phyloP scores from a whole-genome alignment of 2,888 invertebrate species.

The Tetramorium bicarinatum region DNA sequence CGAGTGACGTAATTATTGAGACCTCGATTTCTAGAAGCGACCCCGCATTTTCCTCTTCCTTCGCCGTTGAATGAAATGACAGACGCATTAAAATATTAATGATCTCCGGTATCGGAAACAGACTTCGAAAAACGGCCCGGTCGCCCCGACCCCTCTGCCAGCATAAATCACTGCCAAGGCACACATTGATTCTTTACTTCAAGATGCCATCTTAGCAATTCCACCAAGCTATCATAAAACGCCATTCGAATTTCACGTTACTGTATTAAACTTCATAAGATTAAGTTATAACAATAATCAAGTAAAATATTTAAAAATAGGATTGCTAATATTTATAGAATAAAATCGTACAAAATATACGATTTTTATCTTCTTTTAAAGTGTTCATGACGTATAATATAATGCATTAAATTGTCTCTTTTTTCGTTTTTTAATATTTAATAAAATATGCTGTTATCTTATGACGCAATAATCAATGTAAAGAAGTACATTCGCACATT shows the following conservation, averaged over 20 bases:
- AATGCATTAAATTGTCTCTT: background rate
- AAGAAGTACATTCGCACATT: background rate
- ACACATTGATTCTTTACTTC: conserved; percentile 58
- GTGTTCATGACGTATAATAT: background rate
- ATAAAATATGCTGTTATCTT: background rate
- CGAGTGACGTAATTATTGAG: conserved; percentile 84
- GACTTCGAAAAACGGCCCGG: conserved; percentile 67
- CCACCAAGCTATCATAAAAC: background rate
- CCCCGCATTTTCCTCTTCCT: conserved; percentile 59
- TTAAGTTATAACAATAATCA: background rate
- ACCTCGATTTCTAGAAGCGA: conserved; percentile 79
- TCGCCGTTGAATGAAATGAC: conserved; percentile 71
- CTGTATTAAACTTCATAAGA: background rate
- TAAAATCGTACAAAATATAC: background rate
- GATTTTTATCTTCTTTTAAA: conserved; percentile 7
- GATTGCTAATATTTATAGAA: conserved; percentile 1
- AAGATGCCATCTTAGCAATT: conserved; percentile 6
- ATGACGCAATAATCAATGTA: background rate
- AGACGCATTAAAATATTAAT: conserved; percentile 82
- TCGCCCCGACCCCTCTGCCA: conserved; percentile 50
- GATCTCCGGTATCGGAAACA: conserved; percentile 76
- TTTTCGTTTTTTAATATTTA: background rate
- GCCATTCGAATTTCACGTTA: conserved; percentile 8
- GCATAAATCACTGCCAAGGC: conserved; percentile 71
- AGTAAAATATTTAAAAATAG: background rate